These are phyloP conservation scores for Hemitrygon akajei DNA, from an alignment of 2,797 vertebrate genomes.

Conservation along the genomic window DNA sequence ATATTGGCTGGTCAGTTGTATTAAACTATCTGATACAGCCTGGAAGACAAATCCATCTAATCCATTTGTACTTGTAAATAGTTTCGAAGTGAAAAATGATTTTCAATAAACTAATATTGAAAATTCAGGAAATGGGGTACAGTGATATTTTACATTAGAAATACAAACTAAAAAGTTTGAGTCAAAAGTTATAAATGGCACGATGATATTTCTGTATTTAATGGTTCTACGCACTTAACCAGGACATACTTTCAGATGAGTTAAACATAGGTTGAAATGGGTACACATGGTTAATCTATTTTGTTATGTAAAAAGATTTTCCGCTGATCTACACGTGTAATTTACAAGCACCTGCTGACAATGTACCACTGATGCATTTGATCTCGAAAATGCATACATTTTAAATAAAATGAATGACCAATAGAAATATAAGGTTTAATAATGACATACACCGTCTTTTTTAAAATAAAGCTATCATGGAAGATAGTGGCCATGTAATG, in stretches of 20 bases:
- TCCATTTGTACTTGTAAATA: neutral
- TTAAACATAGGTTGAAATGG: neutral
- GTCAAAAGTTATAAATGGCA: neutral
- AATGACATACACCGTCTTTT: too few species aligned
- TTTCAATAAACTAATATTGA: neutral
- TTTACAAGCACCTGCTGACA: too few species aligned
- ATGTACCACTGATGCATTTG: neutral
- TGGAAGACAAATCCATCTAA: neutral
- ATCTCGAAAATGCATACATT: too few species aligned
- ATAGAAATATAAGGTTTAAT: neutral
- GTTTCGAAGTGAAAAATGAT: neutral
- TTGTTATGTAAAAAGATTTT: neutral
- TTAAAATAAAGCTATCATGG: neutral
- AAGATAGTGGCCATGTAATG: neutral
- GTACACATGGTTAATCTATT: neutral
- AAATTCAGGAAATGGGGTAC: neutral
- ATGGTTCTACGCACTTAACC: neutral
- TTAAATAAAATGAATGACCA: neutral
- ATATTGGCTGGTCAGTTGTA: neutral
- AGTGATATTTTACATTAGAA: neutral
- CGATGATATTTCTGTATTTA: neutral
- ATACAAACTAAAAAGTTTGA: neutral
- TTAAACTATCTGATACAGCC: neutral
- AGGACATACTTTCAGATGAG: neutral
- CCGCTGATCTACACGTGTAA: neutral